These are phyloP conservation scores for Netelia virgata DNA, from an alignment of 2,888 invertebrate genomes.

Conservation along the genomic window DNA sequence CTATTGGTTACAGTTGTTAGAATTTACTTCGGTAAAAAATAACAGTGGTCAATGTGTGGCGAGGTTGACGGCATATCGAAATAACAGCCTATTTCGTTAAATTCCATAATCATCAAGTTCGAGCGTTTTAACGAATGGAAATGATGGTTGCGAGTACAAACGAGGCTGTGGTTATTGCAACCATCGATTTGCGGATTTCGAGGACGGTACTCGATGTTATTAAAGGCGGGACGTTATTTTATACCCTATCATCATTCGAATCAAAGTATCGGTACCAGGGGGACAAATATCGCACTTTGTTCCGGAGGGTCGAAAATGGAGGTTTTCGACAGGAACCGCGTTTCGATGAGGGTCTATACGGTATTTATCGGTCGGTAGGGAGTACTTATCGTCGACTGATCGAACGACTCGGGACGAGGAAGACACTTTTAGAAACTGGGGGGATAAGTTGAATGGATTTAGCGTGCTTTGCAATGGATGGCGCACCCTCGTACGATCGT, in stretches of 20 bases:
- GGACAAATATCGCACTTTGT: background rate
- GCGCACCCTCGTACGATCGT: slow-evolving; percentile 16
- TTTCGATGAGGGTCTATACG: background rate
- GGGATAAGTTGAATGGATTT: background rate
- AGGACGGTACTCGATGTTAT: background rate
- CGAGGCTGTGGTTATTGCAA: background rate
- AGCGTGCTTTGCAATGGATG: slow-evolving; percentile 1
- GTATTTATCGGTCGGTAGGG: background rate
- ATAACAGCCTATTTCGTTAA: background rate
- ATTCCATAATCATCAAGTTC: background rate
- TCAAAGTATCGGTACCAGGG: too few relatives aligned
- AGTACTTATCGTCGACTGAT: background rate
- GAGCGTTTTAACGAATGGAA: background rate
- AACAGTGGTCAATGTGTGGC: background rate
- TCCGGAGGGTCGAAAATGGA: background rate
- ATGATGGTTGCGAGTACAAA: background rate
- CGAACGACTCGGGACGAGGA: background rate
- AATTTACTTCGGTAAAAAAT: background rate
- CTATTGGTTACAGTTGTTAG: background rate
- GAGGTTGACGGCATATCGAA: background rate
- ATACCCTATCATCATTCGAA: too few relatives aligned
- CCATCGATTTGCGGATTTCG: background rate
- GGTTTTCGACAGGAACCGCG: too few relatives aligned
- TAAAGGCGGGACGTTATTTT: background rate
- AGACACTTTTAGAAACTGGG: slow-evolving; percentile 2